These are phyloP conservation scores for Ara ararauna DNA, from an alignment of 2,797 vertebrate species.

Conservation along the genomic window DNA sequence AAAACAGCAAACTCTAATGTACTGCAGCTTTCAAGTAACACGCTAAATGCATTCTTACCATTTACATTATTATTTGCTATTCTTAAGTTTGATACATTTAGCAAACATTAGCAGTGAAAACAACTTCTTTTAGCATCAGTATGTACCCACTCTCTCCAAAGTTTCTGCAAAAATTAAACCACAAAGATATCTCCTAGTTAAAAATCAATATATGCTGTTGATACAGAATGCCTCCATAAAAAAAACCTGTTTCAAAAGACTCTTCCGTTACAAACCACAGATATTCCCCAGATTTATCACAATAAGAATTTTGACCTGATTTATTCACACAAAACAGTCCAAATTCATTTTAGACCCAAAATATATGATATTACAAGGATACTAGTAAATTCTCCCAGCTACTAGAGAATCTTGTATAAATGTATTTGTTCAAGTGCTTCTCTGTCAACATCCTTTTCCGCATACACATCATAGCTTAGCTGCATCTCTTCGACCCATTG, in stretches of 20 bases:
- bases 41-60: neutral
- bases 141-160: neutral
- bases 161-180: neutral
- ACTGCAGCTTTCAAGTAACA: neutral
- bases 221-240: neutral
- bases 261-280: neutral
- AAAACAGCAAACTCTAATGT: neutral
- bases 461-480: slow-evolving; percentile 79
- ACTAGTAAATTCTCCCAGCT: slow-evolving; percentile 4
- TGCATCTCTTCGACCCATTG: slow-evolving; percentile 88
- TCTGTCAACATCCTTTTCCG: slow-evolving; percentile 82
- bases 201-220: neutral
- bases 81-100: neutral
- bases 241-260: neutral
- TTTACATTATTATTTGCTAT: neutral
- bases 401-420: slow-evolving; percentile 87
- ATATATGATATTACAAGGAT: neutral
- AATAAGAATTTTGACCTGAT: neutral
- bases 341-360: neutral
- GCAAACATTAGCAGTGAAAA: neutral
- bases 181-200: slow-evolving; percentile 16
- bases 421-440: slow-evolving; percentile 89
- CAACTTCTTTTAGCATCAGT: neutral
- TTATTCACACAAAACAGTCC: slow-evolving; percentile 49
- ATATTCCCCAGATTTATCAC: neutral